A percentile compares a stretch with the other conserved stretches of the same genome.
phyloP scores from a whole-genome alignment of 2,797 vertebrate species.

The Micromesistius poutassou region DNA sequence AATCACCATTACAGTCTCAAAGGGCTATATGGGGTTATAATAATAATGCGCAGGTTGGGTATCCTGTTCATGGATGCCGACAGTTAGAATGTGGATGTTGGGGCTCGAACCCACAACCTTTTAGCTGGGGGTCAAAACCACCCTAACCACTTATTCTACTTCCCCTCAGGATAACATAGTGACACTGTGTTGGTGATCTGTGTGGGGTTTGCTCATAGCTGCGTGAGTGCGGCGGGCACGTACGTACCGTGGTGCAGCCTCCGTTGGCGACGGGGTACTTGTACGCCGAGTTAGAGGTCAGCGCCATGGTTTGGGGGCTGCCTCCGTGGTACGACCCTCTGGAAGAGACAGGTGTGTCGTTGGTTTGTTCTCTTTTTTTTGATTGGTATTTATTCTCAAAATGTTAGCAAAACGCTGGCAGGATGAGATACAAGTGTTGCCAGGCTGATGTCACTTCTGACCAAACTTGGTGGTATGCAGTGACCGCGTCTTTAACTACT shows the following conservation, averaged over 20 bases:
- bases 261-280: conserved; percentile 77
- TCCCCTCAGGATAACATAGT: background rate
- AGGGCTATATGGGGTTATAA: too few species aligned
- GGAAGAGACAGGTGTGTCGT: conserved; percentile 8
- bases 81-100: background rate
- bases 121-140: too few species aligned
- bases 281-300: conserved; percentile 77
- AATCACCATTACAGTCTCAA: too few species aligned
- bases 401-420: background rate
- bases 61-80: background rate
- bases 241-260: conserved; percentile 83
- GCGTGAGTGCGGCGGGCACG: too few species aligned
- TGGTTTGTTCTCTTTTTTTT: background rate
- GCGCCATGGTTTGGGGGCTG: conserved; percentile 77
- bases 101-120: background rate
- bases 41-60: too few species aligned
- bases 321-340: conserved; percentile 91
- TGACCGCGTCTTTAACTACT: too few species aligned
- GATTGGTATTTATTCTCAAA: background rate
- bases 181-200: background rate
- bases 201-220: too few species aligned
- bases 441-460: too few species aligned
- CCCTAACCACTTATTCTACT: background rate
- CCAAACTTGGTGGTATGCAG: too few species aligned
- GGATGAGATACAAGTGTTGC: background rate